phyloP scores from a whole-genome alignment of 2,888 invertebrate genomes.

The Macrophya alboannulata region DNA sequence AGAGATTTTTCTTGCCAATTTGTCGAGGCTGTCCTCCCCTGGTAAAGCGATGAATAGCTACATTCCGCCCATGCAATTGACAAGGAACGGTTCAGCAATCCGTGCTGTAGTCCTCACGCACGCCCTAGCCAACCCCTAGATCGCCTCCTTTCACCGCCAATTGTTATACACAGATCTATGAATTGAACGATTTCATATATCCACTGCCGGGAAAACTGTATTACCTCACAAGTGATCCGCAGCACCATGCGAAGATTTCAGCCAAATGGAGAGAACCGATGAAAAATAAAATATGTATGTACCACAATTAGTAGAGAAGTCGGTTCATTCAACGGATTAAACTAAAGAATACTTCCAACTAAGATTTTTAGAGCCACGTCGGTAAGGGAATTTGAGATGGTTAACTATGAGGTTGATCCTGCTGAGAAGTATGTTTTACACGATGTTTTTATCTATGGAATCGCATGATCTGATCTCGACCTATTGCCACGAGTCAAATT shows the following conservation, averaged over 20 bases:
- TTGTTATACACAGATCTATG: not conserved
- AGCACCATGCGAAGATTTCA: no score
- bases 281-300: not conserved
- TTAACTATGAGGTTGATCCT: not conserved
- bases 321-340: not conserved
- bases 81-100: conserved; percentile 12
- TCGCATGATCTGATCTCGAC: not conserved
- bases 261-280: not conserved
- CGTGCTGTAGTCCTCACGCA: conserved; percentile 1
- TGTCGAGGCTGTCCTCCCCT: conserved; percentile 51
- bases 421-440: no score
- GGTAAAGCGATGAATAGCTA: conserved; percentile 21
- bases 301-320: not conserved
- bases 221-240: not conserved
- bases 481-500: not conserved
- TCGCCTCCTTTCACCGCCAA: conserved; percentile 45
- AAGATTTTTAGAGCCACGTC: no score
- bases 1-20: conserved; percentile 34
- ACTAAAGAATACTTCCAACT: not conserved
- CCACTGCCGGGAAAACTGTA: not conserved
- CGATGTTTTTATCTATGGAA: not conserved
- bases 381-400: not conserved
- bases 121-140: conserved; percentile 46
- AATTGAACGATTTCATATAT: conserved; percentile 12
- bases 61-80: conserved; percentile 41